Evolutionary conservation across 2,888 invertebrate species (phyloP).

Genomic region (Scaptomyza parva): DNA sequence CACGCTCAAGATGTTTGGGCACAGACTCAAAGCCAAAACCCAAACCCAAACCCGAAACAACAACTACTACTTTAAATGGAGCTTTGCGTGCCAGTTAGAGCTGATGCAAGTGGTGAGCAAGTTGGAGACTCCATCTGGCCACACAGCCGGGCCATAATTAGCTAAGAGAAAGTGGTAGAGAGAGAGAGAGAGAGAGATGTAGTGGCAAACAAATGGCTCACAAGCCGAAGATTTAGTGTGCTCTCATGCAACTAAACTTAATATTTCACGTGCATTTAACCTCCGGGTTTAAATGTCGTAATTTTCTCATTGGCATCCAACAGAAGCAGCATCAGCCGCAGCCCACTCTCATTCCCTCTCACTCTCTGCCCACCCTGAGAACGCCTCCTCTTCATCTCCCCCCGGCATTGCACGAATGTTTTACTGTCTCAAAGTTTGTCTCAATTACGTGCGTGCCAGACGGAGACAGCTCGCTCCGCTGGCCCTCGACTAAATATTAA

Average conservation of each 20-base stretch:
- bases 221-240: slow-evolving; percentile 73
- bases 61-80: slow-evolving; percentile 87
- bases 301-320: slow-evolving; percentile 73
- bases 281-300: slow-evolving; percentile 78
- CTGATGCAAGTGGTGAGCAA: slow-evolving; percentile 16
- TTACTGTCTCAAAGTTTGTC: slow-evolving; percentile 76
- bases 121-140: slow-evolving; percentile 21
- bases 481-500: slow-evolving; percentile 60
- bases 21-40: slow-evolving; percentile 92
- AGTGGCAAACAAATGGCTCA: slow-evolving; percentile 61
- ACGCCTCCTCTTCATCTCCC: slow-evolving; percentile 16
- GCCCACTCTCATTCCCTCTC: background rate
- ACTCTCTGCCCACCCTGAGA: too few species aligned
- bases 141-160: slow-evolving; percentile 49
- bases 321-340: slow-evolving; percentile 3
- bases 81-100: slow-evolving; percentile 89
- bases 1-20: slow-evolving; percentile 94
- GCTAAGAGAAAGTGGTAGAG: slow-evolving; percentile 13
- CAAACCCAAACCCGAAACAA: slow-evolving; percentile 85
- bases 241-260: slow-evolving; percentile 76
- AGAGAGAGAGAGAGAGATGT: background rate
- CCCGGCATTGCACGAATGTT: slow-evolving; percentile 68
- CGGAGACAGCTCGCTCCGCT: slow-evolving; percentile 50
- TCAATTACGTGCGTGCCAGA: slow-evolving; percentile 78
- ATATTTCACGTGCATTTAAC: slow-evolving; percentile 79